A percentile compares a stretch with the other conserved stretches of the same genome.
phyloP scores from a whole-genome alignment of 2,797 vertebrate species.

The Acropternis orthonyx region DNA sequence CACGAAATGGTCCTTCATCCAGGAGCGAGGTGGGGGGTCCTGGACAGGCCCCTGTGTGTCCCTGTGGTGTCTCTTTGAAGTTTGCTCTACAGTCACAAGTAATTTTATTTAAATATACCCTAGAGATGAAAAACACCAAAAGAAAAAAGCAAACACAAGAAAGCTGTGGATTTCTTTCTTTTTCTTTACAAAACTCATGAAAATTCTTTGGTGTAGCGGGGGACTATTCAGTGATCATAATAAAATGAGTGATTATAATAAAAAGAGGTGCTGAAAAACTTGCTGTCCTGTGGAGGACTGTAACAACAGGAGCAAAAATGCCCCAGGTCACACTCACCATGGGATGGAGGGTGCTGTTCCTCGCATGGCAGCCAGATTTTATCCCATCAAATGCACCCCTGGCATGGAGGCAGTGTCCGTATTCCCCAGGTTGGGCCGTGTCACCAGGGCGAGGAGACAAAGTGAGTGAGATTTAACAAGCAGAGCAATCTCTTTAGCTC shows the following conservation, averaged over 20 bases:
- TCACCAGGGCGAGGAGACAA: not conserved
- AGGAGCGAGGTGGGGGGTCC: fast-evolving
- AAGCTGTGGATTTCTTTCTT: not conserved
- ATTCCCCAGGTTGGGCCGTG: not conserved
- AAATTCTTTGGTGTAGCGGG: not conserved
- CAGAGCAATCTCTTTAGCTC: not conserved
- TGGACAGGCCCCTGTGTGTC: not conserved
- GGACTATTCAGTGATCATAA: not conserved
- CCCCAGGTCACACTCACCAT: fast-evolving
- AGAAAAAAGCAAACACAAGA: not conserved
- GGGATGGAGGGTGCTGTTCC: not conserved
- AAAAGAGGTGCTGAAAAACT: not conserved
- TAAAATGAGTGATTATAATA: not conserved
- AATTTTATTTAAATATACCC: not conserved
- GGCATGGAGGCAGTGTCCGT: not conserved
- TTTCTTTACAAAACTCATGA: not conserved
- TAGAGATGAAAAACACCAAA: not conserved
- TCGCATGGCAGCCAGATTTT: not conserved
- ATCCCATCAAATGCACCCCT: not conserved
- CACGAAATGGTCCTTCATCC: not conserved
- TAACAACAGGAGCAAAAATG: not conserved
- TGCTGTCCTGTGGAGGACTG: not conserved
- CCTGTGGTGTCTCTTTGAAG: not conserved
- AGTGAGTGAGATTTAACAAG: not conserved
- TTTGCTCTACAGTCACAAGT: fast-evolving